Evolutionary conservation across 2,888 invertebrate genomes (phyloP).

Genomic region (Alloplasta piceator): DNA sequence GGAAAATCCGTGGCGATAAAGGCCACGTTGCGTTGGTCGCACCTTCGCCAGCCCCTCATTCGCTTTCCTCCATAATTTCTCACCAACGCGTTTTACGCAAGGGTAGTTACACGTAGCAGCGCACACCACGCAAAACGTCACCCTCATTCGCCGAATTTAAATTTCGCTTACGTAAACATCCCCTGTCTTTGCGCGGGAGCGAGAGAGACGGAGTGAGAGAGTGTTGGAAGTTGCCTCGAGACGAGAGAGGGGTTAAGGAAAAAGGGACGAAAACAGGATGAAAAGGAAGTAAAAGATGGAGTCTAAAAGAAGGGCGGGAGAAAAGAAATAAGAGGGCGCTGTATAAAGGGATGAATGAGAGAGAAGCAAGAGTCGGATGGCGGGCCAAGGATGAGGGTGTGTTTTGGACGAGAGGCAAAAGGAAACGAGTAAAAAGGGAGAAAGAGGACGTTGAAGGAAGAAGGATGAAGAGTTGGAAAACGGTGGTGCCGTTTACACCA

Average conservation of each 20-base stretch:
- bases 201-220: slow-evolving; percentile 33
- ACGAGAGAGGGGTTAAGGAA: not conserved
- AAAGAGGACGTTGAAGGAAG: not conserved
- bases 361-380: slow-evolving; percentile 5
- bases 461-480: slow-evolving; percentile 68
- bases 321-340: slow-evolving; percentile 32
- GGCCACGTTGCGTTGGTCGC: not conserved
- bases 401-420: slow-evolving; percentile 23
- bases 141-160: slow-evolving; percentile 49
- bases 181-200: slow-evolving; percentile 38
- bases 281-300: not conserved
- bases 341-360: slow-evolving; percentile 68
- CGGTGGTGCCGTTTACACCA: slow-evolving; percentile 64
- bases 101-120: not conserved
- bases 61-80: not conserved
- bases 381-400: not conserved
- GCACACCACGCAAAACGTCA: slow-evolving; percentile 6
- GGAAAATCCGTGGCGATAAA: slow-evolving; percentile 19
- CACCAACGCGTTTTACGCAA: slow-evolving; percentile 5
- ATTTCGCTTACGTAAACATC: slow-evolving; percentile 66
- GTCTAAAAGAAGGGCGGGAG: slow-evolving; percentile 25
- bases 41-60: not conserved
- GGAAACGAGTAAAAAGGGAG: slow-evolving; percentile 16
- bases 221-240: not conserved
- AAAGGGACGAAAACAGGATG: not conserved